Base-by-base conservation (phyloP, 2,888 invertebrate species). In the Thalpophila matura region DNA sequence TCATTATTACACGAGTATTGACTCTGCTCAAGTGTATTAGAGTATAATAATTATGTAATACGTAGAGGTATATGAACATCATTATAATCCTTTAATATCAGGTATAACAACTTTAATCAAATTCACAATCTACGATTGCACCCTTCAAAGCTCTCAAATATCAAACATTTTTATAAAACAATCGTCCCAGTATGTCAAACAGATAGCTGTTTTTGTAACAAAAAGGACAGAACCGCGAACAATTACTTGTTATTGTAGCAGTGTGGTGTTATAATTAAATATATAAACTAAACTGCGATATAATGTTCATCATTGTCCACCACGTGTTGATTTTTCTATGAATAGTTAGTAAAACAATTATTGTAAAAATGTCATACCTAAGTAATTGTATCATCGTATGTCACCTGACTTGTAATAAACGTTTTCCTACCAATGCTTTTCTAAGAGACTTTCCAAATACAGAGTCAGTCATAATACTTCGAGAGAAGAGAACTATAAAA, bases 221-320 rank as follows among this genome's bases (percentile, higher is more conserved):
- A 75, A 80, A 83, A 81, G 82, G 79, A 82, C 81, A 82, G 67
- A 61, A 73, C 69, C 61, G 55, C 42, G 78, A 87, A 89, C 89
- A 90, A 89, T 89, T 80, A 76, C 78, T 77, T 89, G 85, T 88
- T 87, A 86, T 88, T 80, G 79, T 74, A 83, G 70, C 75, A 77
- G 77, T 82, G 79, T 68, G 66, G 58, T 75, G 72, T 65, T 79
- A 73, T 61, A 61, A 61, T 55, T 60, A 50, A 56, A 67, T 74
- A 73, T 76, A 78, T 82, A 84, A 86, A 86, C 84, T 71, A 79
- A 46, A 45, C 54, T 14, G 20, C 6, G 37, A 29, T 46, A 65
- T n/a, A n/a, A n/a, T 70, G 58, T 29, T 55, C 57, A 62, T 63
- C 77, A 80, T 78, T 70, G 73, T 78, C 55, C 43, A 71, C 65